phyloP scores from a whole-genome alignment of 2,797 vertebrate genomes.

The Cuniculus paca region DNA sequence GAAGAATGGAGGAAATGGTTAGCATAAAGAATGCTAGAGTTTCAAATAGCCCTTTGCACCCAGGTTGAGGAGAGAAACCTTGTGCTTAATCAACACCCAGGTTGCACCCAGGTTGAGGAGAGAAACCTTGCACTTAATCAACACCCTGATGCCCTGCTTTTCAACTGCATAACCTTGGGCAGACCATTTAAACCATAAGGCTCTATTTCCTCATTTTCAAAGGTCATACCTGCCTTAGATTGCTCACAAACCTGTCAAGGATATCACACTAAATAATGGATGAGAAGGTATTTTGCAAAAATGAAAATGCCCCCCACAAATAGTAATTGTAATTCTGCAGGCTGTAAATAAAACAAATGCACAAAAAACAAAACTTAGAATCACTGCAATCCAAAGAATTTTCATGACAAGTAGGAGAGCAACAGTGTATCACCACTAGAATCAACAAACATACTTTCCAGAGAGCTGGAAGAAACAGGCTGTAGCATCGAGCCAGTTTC shows the following conservation, averaged over 20 bases:
- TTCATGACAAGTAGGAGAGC: neutral
- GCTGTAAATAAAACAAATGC: neutral
- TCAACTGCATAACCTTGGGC: neutral
- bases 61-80: neutral
- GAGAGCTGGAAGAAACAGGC: neutral
- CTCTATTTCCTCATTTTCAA: neutral
- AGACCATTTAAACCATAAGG: neutral
- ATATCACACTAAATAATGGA: neutral
- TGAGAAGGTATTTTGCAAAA: conserved; percentile 16
- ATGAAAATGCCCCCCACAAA: neutral
- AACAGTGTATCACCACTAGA: neutral
- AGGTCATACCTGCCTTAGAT: neutral
- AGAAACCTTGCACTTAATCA: neutral
- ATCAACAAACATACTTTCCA: neutral
- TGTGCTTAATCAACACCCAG: too few relatives aligned
- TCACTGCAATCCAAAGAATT: neutral
- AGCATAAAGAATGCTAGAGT: neutral
- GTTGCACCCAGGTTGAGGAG: neutral
- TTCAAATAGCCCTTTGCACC: neutral
- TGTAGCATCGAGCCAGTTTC: neutral
- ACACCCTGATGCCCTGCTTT: neutral
- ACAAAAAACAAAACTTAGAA: neutral
- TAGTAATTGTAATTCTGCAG: neutral
- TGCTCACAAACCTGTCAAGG: neutral
- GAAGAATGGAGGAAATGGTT: conserved; percentile 53